Conservation (phyloP, 1,140 invertebrate genomes). For the Chironomus tepperi region DNA sequence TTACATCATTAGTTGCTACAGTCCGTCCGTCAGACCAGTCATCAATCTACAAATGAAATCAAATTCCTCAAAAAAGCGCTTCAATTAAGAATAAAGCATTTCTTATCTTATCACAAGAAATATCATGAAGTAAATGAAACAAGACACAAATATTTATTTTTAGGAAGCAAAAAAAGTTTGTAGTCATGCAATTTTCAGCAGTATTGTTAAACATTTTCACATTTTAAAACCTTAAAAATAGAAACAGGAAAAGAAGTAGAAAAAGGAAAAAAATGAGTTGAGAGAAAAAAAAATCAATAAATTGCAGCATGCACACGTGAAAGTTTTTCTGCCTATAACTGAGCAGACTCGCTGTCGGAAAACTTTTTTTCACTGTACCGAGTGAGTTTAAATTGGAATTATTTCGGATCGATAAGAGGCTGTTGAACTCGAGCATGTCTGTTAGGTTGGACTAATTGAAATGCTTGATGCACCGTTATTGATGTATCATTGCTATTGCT, state of each 20-base stretch:
- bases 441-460: constrained; percentile 1
- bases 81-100: neutral
- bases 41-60: neutral
- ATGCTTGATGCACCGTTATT: no score
- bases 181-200: neutral
- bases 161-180: neutral
- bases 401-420: constrained; percentile 2
- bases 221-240: neutral
- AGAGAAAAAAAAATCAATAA: constrained; percentile 15
- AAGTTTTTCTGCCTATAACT: constrained; percentile 8
- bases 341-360: constrained; percentile 10
- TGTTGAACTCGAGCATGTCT: constrained; percentile 11
- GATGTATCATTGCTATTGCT: neutral
- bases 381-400: neutral
- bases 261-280: no score
- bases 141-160: neutral
- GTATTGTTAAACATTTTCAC: neutral
- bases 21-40: neutral
- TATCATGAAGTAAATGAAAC: neutral
- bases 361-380: neutral
- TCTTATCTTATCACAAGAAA: neutral
- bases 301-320: constrained; percentile 6
- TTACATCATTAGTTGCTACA: no score
- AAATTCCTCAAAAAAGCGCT: neutral
- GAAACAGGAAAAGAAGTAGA: neutral